A percentile compares a stretch with the other conserved stretches of the same genome.
phyloP scores from a whole-genome alignment of 2,888 invertebrate genomes.

The Biston betularia region DNA sequence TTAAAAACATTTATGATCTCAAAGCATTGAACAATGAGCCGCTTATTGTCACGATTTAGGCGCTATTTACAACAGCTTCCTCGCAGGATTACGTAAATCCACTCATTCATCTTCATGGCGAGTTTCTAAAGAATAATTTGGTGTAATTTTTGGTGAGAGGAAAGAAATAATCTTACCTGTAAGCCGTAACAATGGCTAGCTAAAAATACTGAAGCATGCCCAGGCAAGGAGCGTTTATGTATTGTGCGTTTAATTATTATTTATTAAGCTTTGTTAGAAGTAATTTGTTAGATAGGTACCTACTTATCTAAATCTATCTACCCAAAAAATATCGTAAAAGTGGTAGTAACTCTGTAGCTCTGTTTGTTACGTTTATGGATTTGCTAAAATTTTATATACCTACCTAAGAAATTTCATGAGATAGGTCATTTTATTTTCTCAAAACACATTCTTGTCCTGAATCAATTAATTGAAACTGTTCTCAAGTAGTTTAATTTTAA shows the following conservation, averaged over 20 bases:
- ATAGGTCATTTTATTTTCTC: too few relatives aligned
- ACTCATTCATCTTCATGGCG: slow-evolving; percentile 56
- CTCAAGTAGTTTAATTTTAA: too few relatives aligned
- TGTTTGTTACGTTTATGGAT: too few relatives aligned
- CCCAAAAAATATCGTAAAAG: too few relatives aligned
- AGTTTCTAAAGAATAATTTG: slow-evolving; percentile 44
- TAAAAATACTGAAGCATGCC: slow-evolving; percentile 11
- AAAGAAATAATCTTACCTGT: slow-evolving; percentile 30
- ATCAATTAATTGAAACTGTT: too few relatives aligned
- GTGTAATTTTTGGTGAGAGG: slow-evolving; percentile 29
- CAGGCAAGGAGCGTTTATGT: slow-evolving; percentile 3
- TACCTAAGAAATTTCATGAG: too few relatives aligned
- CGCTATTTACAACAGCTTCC: slow-evolving; percentile 57
- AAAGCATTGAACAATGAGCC: slow-evolving; percentile 38
- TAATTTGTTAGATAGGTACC: too few relatives aligned
- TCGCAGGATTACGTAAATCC: slow-evolving; percentile 60
- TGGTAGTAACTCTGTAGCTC: too few relatives aligned
- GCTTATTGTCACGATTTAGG: slow-evolving; percentile 53
- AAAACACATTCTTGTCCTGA: too few relatives aligned
- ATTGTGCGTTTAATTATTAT: slow-evolving; percentile 1
- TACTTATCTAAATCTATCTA: too few relatives aligned
- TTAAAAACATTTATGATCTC: slow-evolving; percentile 13
- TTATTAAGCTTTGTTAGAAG: not conserved
- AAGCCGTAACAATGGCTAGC: slow-evolving; percentile 15
- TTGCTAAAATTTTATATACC: too few relatives aligned